Evolutionary conservation across 2,113 vertebrate species (phyloP), one percentile per base, ranked within the genome.

Genomic region (Urocitellus parryii): DNA sequence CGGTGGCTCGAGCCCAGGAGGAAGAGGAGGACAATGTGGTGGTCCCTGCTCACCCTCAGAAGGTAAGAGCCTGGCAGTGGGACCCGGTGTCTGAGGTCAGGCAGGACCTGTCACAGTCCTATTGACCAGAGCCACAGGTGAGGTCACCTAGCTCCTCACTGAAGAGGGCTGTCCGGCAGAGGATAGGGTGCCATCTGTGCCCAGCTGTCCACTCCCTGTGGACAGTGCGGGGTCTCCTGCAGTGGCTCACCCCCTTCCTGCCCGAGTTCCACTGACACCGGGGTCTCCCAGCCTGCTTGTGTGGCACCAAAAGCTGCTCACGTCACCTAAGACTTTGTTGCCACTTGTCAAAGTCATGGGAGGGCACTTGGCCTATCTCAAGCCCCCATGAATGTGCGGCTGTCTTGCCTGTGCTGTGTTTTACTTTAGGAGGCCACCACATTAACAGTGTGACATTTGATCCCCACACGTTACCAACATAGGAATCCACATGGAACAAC

Each of bases 11-110:
- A 17, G 77, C n/a, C 3, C 4, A 27, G 25, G 56, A 72, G 77
- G 56, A 48, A 56, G 0, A 56, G 56, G 24, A 25, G 5, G 18
- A 22, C 20, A 2, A 22, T 3, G 0, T n/a, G 11, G 7, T n/a
- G 7, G 4, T 77, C 9, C 37, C 37, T 0, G 39, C 56, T 39
- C 6, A 8, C 53, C 17, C 17, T 2, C 2, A 13, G 12, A 39
- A 48, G 56, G 87, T 88, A 56, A 77, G 73, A 9, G 4, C 6
- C 34, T 10, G 56, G 72, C 32, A 16, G 61, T 25, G 61, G 72
- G 42, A 11, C 8, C 39, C 2, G 11, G 7, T 2, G 4, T 2
- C 42, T 37, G 45, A 73, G 58, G 45, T 27, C 37, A 76, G 70
- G n/a, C 7, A 2, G 72, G 45, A 13, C 61, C 24, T 10, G 3